Evolutionary conservation across 2,797 vertebrate species (phyloP).

Genomic region (Gallinago solitaria): DNA sequence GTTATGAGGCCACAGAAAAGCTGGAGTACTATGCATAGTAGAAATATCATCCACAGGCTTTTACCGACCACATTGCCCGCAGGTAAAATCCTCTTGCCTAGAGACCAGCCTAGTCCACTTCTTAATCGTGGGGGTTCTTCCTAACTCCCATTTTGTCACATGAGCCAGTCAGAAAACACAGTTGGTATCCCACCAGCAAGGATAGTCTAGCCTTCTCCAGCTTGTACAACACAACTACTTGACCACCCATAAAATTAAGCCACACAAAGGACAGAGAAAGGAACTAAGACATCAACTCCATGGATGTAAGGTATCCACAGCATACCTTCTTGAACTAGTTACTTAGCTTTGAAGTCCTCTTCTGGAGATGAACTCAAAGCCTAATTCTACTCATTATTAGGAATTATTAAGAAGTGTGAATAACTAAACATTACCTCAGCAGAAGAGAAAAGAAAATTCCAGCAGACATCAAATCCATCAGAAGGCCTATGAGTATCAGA

Average conservation of each 20-base stretch:
- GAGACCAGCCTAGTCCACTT: background rate
- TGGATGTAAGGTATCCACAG: background rate
- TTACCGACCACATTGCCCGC: background rate
- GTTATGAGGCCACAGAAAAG: accelerated
- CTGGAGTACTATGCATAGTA: background rate
- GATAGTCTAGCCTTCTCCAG: accelerated
- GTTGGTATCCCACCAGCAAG: background rate
- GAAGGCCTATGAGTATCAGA: background rate
- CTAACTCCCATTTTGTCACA: background rate
- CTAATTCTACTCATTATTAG: background rate
- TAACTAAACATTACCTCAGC: background rate
- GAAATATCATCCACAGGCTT: background rate
- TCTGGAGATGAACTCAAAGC: background rate
- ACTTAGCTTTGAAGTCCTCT: background rate
- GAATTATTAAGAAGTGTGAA: background rate
- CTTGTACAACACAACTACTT: background rate
- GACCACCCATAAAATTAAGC: background rate
- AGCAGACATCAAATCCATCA: background rate
- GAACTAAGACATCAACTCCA: background rate
- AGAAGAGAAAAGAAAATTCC: background rate
- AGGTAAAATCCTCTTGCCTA: background rate
- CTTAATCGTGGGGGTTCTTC: accelerated
- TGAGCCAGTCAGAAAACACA: background rate
- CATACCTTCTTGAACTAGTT: background rate
- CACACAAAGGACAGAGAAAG: background rate